Evolutionary conservation across 2,797 vertebrate species (phyloP).

Genomic region (Pipistrellus kuhlii): DNA sequence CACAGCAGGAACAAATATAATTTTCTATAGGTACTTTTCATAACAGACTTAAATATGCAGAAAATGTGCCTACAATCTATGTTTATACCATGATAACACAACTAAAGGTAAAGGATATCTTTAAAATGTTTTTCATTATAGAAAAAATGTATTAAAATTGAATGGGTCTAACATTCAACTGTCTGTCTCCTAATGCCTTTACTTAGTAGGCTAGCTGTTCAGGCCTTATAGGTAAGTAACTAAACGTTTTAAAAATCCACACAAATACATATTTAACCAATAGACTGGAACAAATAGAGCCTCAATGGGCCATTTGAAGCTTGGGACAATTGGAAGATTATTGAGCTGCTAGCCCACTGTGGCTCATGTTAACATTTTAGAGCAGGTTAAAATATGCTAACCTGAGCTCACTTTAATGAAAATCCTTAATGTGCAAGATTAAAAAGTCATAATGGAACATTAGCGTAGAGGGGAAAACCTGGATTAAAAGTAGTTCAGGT

Average conservation of each 20-base stretch:
- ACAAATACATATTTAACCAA: slow-evolving; percentile 84
- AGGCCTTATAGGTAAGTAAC: slow-evolving; percentile 84
- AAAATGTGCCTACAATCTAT: slow-evolving; percentile 65
- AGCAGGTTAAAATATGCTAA: slow-evolving; percentile 76
- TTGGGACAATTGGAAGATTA: slow-evolving; percentile 81
- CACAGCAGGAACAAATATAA: slow-evolving; percentile 46
- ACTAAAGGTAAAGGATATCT: slow-evolving; percentile 76
- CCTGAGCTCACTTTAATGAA: slow-evolving; percentile 76
- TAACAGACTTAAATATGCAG: slow-evolving; percentile 66
- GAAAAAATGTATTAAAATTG: slow-evolving; percentile 80
- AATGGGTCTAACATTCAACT: slow-evolving; percentile 79
- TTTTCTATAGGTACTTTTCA: slow-evolving; percentile 51
- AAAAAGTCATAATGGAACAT: slow-evolving; percentile 77
- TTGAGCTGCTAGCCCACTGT: slow-evolving; percentile 73
- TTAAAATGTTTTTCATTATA: slow-evolving; percentile 79
- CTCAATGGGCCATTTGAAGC: slow-evolving; percentile 75
- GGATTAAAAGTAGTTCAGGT: slow-evolving; percentile 65
- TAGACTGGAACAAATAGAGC: slow-evolving; percentile 83
- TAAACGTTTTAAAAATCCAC: slow-evolving; percentile 82
- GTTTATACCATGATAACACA: slow-evolving; percentile 66
- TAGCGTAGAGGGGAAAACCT: slow-evolving; percentile 64
- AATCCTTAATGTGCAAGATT: slow-evolving; percentile 75
- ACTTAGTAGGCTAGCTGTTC: slow-evolving; percentile 84
- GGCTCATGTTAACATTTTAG: slow-evolving; percentile 68
- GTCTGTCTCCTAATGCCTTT: slow-evolving; percentile 78